Evolutionary conservation across 2,113 vertebrate genomes (phyloP).

Genomic region (Enhydra lutris): DNA sequence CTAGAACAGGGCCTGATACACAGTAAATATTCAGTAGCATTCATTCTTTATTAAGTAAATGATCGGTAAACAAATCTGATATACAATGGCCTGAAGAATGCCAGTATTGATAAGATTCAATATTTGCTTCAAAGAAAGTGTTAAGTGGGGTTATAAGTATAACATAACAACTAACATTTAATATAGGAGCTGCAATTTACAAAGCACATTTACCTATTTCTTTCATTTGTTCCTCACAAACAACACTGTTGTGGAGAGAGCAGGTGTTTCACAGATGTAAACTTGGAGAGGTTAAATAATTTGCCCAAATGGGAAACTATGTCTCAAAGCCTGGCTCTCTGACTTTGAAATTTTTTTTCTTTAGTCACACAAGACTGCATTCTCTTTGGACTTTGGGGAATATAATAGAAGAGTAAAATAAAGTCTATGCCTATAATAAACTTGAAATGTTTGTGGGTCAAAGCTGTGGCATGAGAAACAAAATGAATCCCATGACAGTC

Average conservation of each 20-base stretch:
- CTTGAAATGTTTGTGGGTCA: conserved; percentile 10
- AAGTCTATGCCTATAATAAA: not conserved
- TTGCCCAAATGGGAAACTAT: not conserved
- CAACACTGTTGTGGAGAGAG: not conserved
- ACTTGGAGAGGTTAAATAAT: conserved; percentile 35
- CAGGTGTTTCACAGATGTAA: conserved; percentile 32
- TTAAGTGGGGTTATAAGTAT: not conserved
- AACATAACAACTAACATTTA: not conserved
- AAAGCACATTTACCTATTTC: not conserved
- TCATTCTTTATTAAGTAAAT: not conserved
- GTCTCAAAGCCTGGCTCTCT: not conserved
- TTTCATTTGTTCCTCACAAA: not conserved
- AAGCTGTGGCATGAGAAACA: conserved; percentile 9
- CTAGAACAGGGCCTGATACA: not conserved
- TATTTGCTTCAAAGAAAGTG: conserved; percentile 4
- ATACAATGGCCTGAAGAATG: not conserved
- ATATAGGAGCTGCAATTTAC: not conserved
- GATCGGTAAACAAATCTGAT: not conserved
- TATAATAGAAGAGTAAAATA: not conserved
- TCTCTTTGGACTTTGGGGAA: not conserved
- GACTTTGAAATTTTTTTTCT: not conserved
- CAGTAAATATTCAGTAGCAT: not conserved
- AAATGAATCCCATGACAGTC: not conserved
- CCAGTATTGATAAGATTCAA: not conserved
- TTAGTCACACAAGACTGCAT: not conserved